phyloP scores from a whole-genome alignment of 2,113 vertebrate genomes.

The Eonycteris spelaea region DNA sequence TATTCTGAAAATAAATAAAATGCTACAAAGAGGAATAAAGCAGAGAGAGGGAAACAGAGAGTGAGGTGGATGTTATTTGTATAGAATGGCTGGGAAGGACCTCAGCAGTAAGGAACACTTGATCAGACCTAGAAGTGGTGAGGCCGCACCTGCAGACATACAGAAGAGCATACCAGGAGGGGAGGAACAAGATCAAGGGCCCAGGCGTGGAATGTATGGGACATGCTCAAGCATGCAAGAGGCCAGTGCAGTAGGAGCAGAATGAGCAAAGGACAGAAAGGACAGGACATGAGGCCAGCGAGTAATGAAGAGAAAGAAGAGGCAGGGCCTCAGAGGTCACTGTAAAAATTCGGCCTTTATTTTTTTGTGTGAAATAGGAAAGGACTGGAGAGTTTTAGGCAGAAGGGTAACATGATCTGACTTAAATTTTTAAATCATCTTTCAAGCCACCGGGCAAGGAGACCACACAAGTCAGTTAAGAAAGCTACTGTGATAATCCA shows the following conservation, averaged over 20 bases:
- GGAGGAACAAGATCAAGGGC: background rate
- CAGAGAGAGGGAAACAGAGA: background rate
- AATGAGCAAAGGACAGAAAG: background rate
- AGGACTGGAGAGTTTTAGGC: background rate
- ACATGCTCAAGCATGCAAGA: background rate
- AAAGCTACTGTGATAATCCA: background rate
- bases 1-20: background rate
- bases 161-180: background rate
- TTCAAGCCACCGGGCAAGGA: background rate
- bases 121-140: background rate
- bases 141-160: background rate
- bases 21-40: background rate
- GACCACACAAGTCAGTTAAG: background rate
- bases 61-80: background rate
- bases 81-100: background rate
- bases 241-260: background rate
- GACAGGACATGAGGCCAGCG: background rate
- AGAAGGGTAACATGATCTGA: background rate
- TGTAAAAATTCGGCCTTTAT: background rate
- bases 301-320: background rate
- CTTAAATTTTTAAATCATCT: background rate
- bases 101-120: background rate
- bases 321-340: background rate
- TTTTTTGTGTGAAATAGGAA: background rate
- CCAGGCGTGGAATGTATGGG: background rate